Percentiles rank a stretch among this genome's conserved stretches.
Conservation (phyloP, 2,797 vertebrate species). For the Lepus oiostolus region DNA sequence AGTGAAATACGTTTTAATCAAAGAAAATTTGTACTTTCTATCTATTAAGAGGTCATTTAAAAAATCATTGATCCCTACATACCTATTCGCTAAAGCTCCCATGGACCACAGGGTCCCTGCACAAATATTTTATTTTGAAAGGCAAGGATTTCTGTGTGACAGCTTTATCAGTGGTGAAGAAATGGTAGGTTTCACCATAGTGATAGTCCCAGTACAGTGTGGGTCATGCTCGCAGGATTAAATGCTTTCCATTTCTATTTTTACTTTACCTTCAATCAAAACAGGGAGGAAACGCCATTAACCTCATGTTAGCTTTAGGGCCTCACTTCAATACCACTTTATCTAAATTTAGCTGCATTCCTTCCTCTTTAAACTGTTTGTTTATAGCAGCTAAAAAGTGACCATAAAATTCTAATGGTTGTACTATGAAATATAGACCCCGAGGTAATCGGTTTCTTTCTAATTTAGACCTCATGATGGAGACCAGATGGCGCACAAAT, state of each 20-base stretch:
- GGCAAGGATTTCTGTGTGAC: conserved; percentile 38
- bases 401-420: conserved; percentile 73
- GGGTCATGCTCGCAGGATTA: conserved; percentile 52
- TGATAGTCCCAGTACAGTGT: conserved; percentile 58
- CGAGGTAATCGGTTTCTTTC: conserved; percentile 68
- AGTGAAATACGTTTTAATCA: background rate
- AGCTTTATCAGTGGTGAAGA: conserved; percentile 1
- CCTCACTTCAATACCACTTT: conserved; percentile 56
- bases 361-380: conserved; percentile 47
- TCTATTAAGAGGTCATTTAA: conserved; percentile 49
- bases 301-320: conserved; percentile 64
- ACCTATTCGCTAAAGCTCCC: background rate
- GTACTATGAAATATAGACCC: conserved; percentile 54
- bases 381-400: conserved; percentile 56
- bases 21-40: background rate
- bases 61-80: conserved; percentile 5
- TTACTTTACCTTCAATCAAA: conserved; percentile 64
- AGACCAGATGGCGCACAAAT: conserved; percentile 58
- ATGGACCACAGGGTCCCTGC: background rate
- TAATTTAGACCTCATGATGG: conserved; percentile 55
- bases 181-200: conserved; percentile 52
- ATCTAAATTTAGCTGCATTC: conserved; percentile 67
- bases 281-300: conserved; percentile 64
- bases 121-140: conserved; percentile 59
- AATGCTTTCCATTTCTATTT: conserved; percentile 67